Percentiles rank a stretch among this genome's conserved stretches.
Evolutionary conservation across 1,140 invertebrate genomes (phyloP).

Genomic region (Drosophila bipectinata): DNA sequence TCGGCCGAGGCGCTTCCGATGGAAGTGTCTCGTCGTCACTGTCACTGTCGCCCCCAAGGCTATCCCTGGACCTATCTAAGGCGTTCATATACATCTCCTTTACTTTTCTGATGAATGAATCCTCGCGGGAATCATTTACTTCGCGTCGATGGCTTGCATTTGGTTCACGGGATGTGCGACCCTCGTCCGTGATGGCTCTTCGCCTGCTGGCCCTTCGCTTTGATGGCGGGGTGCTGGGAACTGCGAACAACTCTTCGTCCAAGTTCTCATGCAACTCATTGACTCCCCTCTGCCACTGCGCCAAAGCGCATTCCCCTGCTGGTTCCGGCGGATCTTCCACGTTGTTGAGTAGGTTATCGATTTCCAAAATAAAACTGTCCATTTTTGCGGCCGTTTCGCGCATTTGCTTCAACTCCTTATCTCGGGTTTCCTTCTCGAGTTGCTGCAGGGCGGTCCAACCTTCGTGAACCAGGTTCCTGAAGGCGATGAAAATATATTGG

Average conservation of each 20-base stretch:
- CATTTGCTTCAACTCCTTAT: conserved; percentile 3
- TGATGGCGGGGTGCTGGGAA: neutral
- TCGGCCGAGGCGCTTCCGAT: too few relatives aligned
- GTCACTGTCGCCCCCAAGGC: too few relatives aligned
- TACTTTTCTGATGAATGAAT: too few relatives aligned
- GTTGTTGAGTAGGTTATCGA: conserved; percentile 20
- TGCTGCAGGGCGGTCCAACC: conserved; percentile 2
- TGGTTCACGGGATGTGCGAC: too few relatives aligned
- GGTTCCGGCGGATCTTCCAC: neutral
- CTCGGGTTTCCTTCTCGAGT: conserved; percentile 6
- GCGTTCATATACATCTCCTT: too few relatives aligned
- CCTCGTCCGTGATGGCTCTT: neutral
- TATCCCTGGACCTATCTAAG: too few relatives aligned
- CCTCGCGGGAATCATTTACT: too few relatives aligned
- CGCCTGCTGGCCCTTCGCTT: neutral
- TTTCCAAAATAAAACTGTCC: conserved; percentile 18
- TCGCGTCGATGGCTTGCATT: too few relatives aligned
- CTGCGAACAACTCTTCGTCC: neutral
- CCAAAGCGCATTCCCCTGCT: neutral
- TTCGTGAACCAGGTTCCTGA: conserved; percentile 19
- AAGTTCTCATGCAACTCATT: neutral
- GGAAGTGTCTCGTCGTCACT: too few relatives aligned
- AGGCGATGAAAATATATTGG: conserved; percentile 44
- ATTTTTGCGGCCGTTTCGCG: neutral
- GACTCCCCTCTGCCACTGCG: neutral